phyloP scores from a whole-genome alignment of 1,140 invertebrate genomes.

The Meteorus sp. region DNA sequence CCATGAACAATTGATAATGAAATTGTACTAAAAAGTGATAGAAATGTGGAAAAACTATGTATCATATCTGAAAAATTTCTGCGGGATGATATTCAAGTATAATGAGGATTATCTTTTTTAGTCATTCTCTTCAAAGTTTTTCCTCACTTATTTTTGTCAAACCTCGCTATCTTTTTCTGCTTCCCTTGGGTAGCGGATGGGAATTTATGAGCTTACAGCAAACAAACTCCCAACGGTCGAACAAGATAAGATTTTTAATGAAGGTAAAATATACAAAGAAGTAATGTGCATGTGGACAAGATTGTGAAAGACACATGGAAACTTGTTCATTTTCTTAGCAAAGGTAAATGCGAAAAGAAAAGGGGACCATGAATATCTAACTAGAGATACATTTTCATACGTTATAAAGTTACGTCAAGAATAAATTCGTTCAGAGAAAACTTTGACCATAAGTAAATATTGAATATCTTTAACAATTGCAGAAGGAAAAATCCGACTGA shows the following conservation, averaged over 20 bases:
- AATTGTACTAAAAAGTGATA: not conserved
- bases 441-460: constrained; percentile 1
- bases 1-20: not conserved
- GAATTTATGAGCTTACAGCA: not conserved
- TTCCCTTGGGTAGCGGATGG: not conserved
- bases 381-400: too few species aligned
- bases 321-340: not conserved
- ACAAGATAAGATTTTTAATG: constrained; percentile 1
- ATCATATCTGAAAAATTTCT: not conserved
- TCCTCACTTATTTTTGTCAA: not conserved
- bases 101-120: not conserved
- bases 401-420: too few species aligned
- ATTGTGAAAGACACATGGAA: not conserved
- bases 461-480: not conserved
- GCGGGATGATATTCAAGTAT: not conserved
- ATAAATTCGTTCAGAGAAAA: too few species aligned
- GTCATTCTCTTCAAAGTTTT: not conserved
- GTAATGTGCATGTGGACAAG: not conserved
- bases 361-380: not conserved
- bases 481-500: not conserved
- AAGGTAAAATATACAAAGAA: not conserved
- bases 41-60: not conserved
- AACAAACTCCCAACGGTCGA: not conserved
- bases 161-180: not conserved
- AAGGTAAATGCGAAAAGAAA: not conserved